These are phyloP conservation scores for Netelia virgata DNA, from an alignment of 2,888 invertebrate species.

Conservation along the genomic window DNA sequence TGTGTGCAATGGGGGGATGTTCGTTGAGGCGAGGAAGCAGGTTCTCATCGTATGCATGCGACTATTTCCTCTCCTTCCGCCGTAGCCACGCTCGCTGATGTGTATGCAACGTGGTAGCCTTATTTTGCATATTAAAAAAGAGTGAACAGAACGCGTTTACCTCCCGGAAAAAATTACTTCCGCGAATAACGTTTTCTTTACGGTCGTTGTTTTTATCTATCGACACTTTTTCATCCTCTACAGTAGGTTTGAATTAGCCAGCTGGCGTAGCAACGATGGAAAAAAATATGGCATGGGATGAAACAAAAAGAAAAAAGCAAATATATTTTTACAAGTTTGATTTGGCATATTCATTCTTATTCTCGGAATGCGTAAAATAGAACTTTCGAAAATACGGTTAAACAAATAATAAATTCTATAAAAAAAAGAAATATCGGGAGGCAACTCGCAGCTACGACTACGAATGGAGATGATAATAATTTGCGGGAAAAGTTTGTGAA, in stretches of 20 bases:
- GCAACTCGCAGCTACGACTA: not conserved
- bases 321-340: no score
- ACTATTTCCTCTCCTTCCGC: conserved; percentile 48
- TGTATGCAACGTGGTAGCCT: conserved; percentile 23
- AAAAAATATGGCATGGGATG: no score
- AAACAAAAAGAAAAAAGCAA: no score
- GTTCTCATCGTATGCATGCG: conserved; percentile 31
- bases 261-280: no score
- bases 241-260: not conserved
- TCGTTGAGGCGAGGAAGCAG: conserved; percentile 49
- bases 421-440: not conserved
- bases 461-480: not conserved
- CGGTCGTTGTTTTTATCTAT: not conserved
- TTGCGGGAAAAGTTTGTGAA: not conserved
- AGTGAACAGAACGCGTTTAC: not conserved
- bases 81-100: conserved; percentile 25
- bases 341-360: no score
- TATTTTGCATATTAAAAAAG: conserved; percentile 40
- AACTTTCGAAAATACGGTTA: no score
- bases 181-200: conserved; percentile 7
- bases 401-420: not conserved
- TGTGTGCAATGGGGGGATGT: conserved; percentile 18
- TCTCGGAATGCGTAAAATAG: no score
- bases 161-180: conserved; percentile 19
- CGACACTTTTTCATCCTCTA: not conserved